These are phyloP conservation scores for Sterrhoptilus dennistouni DNA, from an alignment of 2,113 vertebrate genomes.

Conservation along the genomic window DNA sequence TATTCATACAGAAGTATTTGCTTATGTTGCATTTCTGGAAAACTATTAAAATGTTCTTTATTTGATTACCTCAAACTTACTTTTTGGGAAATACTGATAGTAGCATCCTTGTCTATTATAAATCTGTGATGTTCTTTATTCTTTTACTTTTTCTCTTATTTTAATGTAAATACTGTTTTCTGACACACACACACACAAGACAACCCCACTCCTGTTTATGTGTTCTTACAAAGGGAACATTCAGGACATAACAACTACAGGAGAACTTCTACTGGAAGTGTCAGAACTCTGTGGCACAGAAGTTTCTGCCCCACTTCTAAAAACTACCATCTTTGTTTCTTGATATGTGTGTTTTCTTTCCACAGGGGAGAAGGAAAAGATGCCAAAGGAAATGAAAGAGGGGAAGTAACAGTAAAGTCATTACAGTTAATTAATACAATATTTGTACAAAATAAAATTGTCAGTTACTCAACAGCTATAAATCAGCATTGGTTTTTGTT, in stretches of 20 bases:
- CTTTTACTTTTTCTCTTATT: neutral
- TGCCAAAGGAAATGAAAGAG: neutral
- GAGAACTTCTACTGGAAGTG: neutral
- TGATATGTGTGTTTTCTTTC: neutral
- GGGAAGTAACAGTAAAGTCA: neutral
- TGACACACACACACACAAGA: neutral
- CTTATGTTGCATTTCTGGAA: neutral
- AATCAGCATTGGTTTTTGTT: neutral
- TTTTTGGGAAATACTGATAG: neutral
- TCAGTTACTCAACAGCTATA: neutral
- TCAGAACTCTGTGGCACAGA: neutral
- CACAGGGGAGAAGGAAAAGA: neutral
- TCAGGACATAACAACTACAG: neutral
- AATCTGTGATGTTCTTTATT: neutral
- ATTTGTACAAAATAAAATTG: neutral
- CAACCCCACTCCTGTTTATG: neutral
- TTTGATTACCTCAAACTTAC: neutral
- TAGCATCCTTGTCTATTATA: neutral
- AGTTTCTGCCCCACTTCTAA: neutral
- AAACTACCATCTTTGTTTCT: neutral
- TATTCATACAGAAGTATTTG: neutral
- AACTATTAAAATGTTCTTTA: neutral
- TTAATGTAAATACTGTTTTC: neutral
- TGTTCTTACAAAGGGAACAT: neutral
- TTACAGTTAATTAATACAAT: neutral